Evolutionary conservation across 2,797 vertebrate genomes (phyloP).

Genomic region (Sandelia bainsii): DNA sequence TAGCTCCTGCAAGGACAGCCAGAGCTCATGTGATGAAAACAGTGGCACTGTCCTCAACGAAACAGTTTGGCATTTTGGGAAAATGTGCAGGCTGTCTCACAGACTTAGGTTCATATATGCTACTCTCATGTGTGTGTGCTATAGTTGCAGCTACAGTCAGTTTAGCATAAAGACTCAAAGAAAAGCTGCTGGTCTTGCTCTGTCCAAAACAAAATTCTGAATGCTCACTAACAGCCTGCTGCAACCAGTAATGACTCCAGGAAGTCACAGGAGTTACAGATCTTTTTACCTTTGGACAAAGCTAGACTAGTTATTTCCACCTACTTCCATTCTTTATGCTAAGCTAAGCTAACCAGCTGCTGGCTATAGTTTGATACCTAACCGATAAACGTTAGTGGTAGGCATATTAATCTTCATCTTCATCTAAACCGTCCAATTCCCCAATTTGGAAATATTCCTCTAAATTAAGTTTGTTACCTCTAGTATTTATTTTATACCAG

Average conservation of each 20-base stretch:
- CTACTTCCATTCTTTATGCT: background rate
- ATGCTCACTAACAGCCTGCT: background rate
- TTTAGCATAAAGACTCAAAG: background rate
- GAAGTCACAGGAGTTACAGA: background rate
- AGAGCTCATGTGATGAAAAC: background rate
- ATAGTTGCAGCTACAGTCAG: background rate
- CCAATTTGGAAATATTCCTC: background rate
- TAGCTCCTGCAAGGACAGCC: background rate
- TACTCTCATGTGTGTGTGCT: too few relatives aligned
- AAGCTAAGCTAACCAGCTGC: background rate
- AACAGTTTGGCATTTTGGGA: background rate
- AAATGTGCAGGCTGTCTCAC: background rate
- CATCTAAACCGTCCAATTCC: too few relatives aligned
- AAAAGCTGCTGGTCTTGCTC: background rate
- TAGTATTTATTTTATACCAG: constrained; percentile 13
- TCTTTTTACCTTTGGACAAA: too few relatives aligned
- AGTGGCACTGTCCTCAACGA: background rate
- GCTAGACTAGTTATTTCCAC: background rate
- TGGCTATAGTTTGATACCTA: background rate
- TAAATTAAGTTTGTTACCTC: constrained; percentile 5
- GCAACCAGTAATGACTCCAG: background rate
- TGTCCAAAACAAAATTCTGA: background rate
- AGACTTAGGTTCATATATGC: too few relatives aligned
- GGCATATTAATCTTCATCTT: too few relatives aligned
- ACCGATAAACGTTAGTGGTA: background rate